Evolutionary conservation across 2,888 invertebrate species (phyloP).

Genomic region (Mactromeris polynyma): DNA sequence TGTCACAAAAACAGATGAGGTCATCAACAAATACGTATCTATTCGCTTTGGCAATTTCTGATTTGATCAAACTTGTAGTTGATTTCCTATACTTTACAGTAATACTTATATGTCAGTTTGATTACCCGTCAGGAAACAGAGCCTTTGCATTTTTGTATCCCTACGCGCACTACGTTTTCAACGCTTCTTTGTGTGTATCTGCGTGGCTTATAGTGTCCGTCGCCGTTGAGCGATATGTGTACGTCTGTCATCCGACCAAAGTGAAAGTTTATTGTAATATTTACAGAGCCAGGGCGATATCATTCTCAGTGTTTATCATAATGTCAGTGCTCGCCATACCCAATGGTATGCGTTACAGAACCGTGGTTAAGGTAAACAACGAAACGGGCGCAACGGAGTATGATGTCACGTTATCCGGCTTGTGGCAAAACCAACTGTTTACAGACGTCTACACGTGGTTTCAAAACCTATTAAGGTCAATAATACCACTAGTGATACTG

Average conservation of each 20-base stretch:
- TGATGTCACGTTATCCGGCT: conserved; percentile 78
- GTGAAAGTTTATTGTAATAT: conserved; percentile 81
- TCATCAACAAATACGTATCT: conserved; percentile 86
- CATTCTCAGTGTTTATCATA: conserved; percentile 78
- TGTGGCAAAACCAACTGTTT: conserved; percentile 82
- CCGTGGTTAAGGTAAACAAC: conserved; percentile 71
- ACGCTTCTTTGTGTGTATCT: conserved; percentile 83
- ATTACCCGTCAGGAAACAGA: conserved; percentile 77
- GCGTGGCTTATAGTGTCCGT: conserved; percentile 86
- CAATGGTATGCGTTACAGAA: conserved; percentile 83
- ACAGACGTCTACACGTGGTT: conserved; percentile 82
- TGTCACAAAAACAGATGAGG: conserved; percentile 82
- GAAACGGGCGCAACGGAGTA: conserved; percentile 69
- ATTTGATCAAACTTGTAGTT: conserved; percentile 84
- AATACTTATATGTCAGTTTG: conserved; percentile 79
- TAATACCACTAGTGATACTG: conserved; percentile 84
- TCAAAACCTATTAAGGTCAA: conserved; percentile 84
- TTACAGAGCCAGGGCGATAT: conserved; percentile 79
- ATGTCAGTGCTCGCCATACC: conserved; percentile 84
- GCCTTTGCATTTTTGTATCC: conserved; percentile 85
- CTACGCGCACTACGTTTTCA: conserved; percentile 85
- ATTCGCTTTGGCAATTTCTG: conserved; percentile 84
- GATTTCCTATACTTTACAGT: conserved; percentile 85
- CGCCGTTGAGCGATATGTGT: conserved; percentile 85
- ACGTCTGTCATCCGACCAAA: conserved; percentile 85